Conservation (phyloP, 2,797 vertebrate species). For the Anguilla pacifica region DNA sequence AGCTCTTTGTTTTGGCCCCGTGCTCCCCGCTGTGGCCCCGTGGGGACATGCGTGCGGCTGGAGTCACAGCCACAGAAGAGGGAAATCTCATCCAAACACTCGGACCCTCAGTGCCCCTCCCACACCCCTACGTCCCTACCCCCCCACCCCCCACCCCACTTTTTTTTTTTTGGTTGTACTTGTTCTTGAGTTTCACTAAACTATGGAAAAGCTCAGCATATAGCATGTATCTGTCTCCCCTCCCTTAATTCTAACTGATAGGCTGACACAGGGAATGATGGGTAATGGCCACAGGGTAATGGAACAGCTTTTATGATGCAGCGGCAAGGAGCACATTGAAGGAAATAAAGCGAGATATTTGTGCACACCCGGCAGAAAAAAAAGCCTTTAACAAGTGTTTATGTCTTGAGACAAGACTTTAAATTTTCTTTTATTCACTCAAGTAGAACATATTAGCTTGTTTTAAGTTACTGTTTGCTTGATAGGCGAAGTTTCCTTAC, state of each 20-base stretch:
- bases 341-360: background rate
- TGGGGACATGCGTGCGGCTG: background rate
- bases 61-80: background rate
- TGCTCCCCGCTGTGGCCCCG: background rate
- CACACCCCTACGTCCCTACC: no score
- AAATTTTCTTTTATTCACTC: no score
- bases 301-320: background rate
- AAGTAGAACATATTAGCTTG: no score
- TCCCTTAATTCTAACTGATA: background rate
- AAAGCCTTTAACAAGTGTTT: no score
- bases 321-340: background rate
- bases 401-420: no score
- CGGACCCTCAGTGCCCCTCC: background rate
- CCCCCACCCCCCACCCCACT: no score
- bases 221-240: background rate
- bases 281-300: background rate
- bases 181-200: background rate
- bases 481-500: no score
- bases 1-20: background rate
- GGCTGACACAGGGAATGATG: background rate
- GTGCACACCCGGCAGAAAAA: no score
- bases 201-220: background rate
- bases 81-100: background rate
- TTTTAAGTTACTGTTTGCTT: no score
- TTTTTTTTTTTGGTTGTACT: background rate